Percentiles rank a stretch among this genome's conserved stretches.
Conservation (phyloP, 2,797 vertebrate genomes). For the Galagoides demidoff region DNA sequence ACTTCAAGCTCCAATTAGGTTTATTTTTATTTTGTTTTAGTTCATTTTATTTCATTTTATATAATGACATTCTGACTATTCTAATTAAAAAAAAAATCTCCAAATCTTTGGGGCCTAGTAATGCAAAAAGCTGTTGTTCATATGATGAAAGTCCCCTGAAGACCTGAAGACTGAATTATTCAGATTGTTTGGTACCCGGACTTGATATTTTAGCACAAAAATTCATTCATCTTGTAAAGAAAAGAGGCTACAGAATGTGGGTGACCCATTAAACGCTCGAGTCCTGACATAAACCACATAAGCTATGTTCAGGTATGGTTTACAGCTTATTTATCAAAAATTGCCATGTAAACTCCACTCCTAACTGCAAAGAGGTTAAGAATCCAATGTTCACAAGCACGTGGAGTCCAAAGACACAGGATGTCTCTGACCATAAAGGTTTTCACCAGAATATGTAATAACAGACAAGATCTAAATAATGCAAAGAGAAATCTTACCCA, state of each 20-base stretch:
- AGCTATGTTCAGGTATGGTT: not conserved
- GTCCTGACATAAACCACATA: not conserved
- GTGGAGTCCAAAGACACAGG: not conserved
- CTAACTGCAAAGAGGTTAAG: not conserved
- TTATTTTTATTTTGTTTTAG: not conserved
- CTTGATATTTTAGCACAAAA: not conserved
- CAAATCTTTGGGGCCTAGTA: not conserved
- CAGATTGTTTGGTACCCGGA: not conserved
- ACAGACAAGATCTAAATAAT: not conserved
- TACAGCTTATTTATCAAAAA: not conserved
- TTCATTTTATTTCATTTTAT: not conserved
- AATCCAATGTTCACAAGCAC: too few species aligned
- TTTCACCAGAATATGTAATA: not conserved
- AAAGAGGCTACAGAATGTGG: not conserved
- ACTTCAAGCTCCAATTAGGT: not conserved
- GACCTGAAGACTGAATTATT: not conserved
- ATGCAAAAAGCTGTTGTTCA: not conserved
- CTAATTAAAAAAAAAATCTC: not conserved
- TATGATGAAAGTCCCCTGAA: not conserved
- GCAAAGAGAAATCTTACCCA: not conserved
- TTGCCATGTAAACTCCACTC: not conserved
- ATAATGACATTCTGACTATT: not conserved
- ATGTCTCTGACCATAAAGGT: not conserved
- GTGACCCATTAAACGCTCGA: not conserved
- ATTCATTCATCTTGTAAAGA: not conserved